Evolutionary conservation across 2,113 vertebrate genomes (phyloP), one percentile per base, ranked within the genome.

Genomic region (Pterocles gutturalis): DNA sequence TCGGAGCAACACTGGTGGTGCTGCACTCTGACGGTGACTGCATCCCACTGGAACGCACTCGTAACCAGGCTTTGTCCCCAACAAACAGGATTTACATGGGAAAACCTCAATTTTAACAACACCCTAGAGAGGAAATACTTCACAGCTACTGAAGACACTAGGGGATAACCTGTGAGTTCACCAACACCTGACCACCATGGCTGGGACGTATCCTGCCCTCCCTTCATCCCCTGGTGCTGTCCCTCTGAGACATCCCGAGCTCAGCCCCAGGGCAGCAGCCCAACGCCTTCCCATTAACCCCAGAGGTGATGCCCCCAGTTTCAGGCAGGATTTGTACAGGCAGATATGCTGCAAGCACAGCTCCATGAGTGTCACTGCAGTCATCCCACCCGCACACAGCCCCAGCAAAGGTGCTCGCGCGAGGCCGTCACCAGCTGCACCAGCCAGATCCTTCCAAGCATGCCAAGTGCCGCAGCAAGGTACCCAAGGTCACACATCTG

Each of bases 331-430:
- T 54, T 48, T 33, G 28, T 31, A 26, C 43, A 25, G 19, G 18
- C 22, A 43, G 2, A 1, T 5, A 36, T 0, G 1, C 22, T 5
- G 19, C 6, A 18, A 49, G 55, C 60, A 70, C 1, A 0, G 76
- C 41, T 49, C 0, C 0, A 21, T 10, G 21, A 70, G 18, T 2
- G 1, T 43, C 51, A 46, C 1, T 14, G 61, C 0, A 0, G 43
- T 8, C 58, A 46, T 15, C 21, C 38, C 53, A 41, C 25, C 36
- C 7, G 3, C 1, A 34, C 8, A 15, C 2, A 2, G n/a, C 10
- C 57, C 29, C 73, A 24, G 7, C 3, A 0, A 45, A 5, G 26
- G 33, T 20, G 49, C 48, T 29, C 29, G 7, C 0, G 1, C 0
- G 3, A 76, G 18, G 28, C 41, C 49, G 69, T 11, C 0, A 0